Evolutionary conservation across 2,113 vertebrate species (phyloP), one percentile per base, ranked within the genome.

Genomic region (Sialia sialis): DNA sequence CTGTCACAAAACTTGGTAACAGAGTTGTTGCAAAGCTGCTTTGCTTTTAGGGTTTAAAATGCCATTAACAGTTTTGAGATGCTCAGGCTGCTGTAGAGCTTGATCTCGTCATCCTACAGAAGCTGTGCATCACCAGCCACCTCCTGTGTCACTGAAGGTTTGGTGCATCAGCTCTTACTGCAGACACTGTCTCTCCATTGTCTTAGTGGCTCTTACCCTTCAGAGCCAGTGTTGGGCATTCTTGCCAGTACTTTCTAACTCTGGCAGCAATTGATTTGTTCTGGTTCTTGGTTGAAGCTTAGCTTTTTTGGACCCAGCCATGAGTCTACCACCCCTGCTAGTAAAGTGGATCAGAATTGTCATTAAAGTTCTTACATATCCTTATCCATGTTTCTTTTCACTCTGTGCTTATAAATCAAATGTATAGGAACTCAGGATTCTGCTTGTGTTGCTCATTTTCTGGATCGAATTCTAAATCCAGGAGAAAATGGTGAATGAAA

Each of bases 101-200:
- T 25, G 10, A 0, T 0, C 0, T 4, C 51, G 54, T 17, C 56
- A 55, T 58, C 2, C 8, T 51, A 1, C 4, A 56, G 51, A 72
- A 82, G 25, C 27, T 55, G 39, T 72, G 48, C 43, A 26, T 62
- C 48, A 8, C 18, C 22, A 48, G 20, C 43, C 36, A 20, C 38
- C 19, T 76, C 19, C 39, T 39, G 10, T 55, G 29, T 59, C 27
- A 21, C 32, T 63, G 74, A 38, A 41, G 38, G 55, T 29, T 77
- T 49, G n/a, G 14, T 48, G 14, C 41, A 36, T 56, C 54, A 55
- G 25, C 29, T 80, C 68, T 52, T 84, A 7, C 16, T 76, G 30
- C 22, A 72, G 32, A 38, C 0, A 0, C 23, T 43, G 16, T 43
- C 30, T 56, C 44, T 79, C 16, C 32, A 72, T 72, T 67, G 26